phyloP scores from a whole-genome alignment of 2,113 vertebrate genomes.

The Melanerpes aurifrons region DNA sequence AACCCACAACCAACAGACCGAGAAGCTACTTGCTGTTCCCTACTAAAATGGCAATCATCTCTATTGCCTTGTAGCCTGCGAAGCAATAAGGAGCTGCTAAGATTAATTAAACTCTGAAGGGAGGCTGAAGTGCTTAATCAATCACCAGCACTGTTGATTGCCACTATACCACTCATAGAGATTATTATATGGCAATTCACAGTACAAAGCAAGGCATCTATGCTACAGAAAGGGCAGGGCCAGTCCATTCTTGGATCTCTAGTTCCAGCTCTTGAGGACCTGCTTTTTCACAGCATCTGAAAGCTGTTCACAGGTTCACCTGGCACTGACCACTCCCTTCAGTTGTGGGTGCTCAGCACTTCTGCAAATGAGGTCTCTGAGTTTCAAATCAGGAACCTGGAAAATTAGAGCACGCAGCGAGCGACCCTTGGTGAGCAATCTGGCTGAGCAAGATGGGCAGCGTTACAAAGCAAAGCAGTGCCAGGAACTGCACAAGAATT shows the following conservation, averaged over 20 bases:
- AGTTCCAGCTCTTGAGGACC: not conserved
- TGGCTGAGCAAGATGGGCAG: not conserved
- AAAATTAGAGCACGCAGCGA: not conserved
- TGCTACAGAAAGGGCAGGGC: not conserved
- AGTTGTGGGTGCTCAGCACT: not conserved
- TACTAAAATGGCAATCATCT: constrained; percentile 4
- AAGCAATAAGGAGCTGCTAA: constrained; percentile 35
- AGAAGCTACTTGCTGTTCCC: not conserved
- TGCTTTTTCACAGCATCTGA: not conserved
- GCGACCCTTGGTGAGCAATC: not conserved
- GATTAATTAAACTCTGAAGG: constrained; percentile 53
- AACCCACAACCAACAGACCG: fast-evolving
- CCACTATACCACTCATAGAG: not conserved
- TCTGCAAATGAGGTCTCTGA: not conserved
- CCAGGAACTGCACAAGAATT: not conserved
- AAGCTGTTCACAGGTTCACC: not conserved
- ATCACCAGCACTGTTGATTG: constrained; percentile 21
- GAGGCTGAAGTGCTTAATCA: constrained; percentile 51
- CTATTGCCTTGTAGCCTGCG: constrained; percentile 4
- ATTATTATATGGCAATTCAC: not conserved
- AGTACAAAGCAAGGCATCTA: constrained; percentile 2
- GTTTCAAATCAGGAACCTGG: constrained; percentile 13
- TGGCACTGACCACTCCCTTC: not conserved
- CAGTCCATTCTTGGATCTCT: not conserved
- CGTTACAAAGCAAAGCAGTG: not conserved